These are phyloP conservation scores for Willisornis vidua DNA, from an alignment of 2,113 vertebrate genomes.

Conservation along the genomic window DNA sequence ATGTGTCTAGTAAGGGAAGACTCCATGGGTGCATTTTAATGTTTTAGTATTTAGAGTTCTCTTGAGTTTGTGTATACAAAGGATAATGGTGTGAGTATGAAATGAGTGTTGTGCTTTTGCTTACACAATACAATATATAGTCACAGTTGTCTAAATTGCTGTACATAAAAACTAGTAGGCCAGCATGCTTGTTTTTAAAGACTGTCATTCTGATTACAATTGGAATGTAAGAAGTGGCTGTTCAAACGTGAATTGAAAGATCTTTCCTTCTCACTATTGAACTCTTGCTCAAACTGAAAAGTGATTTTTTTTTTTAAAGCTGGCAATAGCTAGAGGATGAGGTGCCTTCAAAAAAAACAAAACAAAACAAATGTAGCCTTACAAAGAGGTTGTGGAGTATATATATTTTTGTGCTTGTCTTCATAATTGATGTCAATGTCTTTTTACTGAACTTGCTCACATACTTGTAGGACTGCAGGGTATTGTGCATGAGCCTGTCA, in stretches of 20 bases:
- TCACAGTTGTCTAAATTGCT: slow-evolving; percentile 79
- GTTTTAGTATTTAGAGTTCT: slow-evolving; percentile 78
- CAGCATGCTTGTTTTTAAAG: slow-evolving; percentile 82
- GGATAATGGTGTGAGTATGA: slow-evolving; percentile 71
- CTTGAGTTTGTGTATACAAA: slow-evolving; percentile 71
- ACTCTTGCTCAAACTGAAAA: slow-evolving; percentile 67
- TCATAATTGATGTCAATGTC: slow-evolving; percentile 72
- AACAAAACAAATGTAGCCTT: slow-evolving; percentile 78
- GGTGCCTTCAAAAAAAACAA: slow-evolving; percentile 76
- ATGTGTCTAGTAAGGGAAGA: slow-evolving; percentile 77
- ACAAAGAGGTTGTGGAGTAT: slow-evolving; percentile 72
- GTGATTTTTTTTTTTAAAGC: slow-evolving; percentile 51
- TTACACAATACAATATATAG: slow-evolving; percentile 75
- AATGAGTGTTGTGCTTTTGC: slow-evolving; percentile 77
- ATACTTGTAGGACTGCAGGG: slow-evolving; percentile 70
- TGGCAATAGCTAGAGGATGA: slow-evolving; percentile 79
- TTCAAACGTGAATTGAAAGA: slow-evolving; percentile 81
- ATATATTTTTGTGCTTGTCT: slow-evolving; percentile 71
- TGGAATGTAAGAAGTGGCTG: slow-evolving; percentile 81
- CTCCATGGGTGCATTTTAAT: slow-evolving; percentile 81
- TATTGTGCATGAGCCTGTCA: slow-evolving; percentile 71
- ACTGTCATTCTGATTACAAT: slow-evolving; percentile 81
- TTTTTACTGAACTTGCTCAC: slow-evolving; percentile 73
- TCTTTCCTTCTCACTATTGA: slow-evolving; percentile 71
- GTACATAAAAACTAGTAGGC: slow-evolving; percentile 79